phyloP scores from a whole-genome alignment of 2,113 vertebrate species.

The Callospermophilus lateralis region DNA sequence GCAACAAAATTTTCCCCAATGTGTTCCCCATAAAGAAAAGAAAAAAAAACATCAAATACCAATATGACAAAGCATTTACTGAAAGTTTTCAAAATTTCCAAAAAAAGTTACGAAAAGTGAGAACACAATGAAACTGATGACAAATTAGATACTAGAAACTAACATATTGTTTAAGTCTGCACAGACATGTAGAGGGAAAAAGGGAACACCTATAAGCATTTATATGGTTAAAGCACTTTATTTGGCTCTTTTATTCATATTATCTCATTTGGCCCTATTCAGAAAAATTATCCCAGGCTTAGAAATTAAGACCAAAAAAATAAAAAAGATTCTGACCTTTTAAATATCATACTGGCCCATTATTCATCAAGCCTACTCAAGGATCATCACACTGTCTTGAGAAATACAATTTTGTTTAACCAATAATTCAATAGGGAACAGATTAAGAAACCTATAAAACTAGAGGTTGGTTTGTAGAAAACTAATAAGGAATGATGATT shows the following conservation, averaged over 20 bases:
- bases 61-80: constrained; percentile 71
- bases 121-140: constrained; percentile 33
- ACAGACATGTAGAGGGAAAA: background rate
- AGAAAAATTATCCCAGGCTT: background rate
- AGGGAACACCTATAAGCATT: background rate
- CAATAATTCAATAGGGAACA: background rate
- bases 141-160: constrained; percentile 33
- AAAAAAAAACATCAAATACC: constrained; percentile 39
- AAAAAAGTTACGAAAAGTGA: constrained; percentile 69
- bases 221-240: background rate
- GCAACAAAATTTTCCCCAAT: constrained; percentile 30
- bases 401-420: background rate
- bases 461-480: constrained; percentile 28
- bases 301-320: background rate
- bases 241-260: background rate
- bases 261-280: background rate
- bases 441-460: background rate
- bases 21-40: constrained; percentile 54
- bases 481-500: background rate
- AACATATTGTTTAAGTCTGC: background rate
- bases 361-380: background rate
- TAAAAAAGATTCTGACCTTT: background rate
- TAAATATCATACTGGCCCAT: background rate
- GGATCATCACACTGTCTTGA: background rate
- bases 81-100: constrained; percentile 51